phyloP scores from a whole-genome alignment of 2,113 vertebrate species.

The Oceanites oceanicus region DNA sequence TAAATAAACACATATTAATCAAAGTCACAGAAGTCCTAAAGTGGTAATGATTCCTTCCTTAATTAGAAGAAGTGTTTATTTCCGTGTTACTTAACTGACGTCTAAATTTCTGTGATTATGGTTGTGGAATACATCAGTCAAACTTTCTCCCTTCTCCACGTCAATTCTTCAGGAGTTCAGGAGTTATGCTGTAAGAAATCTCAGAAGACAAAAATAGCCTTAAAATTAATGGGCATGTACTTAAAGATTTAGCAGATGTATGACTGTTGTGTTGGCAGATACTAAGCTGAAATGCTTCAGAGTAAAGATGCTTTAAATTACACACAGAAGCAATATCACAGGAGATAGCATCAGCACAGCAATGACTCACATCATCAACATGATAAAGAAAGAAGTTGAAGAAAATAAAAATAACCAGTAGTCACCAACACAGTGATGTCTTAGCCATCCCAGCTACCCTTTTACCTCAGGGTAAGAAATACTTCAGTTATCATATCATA shows the following conservation, averaged over 20 bases:
- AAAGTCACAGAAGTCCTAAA: neutral
- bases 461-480: neutral
- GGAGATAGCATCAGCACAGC: neutral
- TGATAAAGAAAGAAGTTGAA: neutral
- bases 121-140: neutral
- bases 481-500: neutral
- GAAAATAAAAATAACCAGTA: neutral
- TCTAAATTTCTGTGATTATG: neutral
- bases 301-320: neutral
- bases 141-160: neutral
- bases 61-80: neutral
- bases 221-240: neutral
- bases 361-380: neutral
- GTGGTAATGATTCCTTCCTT: neutral
- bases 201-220: neutral
- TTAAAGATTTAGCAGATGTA: neutral
- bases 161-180: neutral
- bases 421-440: neutral
- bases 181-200: neutral
- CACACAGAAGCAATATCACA: neutral
- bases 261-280: neutral
- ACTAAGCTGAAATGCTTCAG: neutral
- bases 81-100: neutral
- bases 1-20: neutral
- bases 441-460: neutral